Evolutionary conservation across 2,797 vertebrate genomes (phyloP), one percentile per base, ranked within the genome.

Genomic region (Nothura maculosa): DNA sequence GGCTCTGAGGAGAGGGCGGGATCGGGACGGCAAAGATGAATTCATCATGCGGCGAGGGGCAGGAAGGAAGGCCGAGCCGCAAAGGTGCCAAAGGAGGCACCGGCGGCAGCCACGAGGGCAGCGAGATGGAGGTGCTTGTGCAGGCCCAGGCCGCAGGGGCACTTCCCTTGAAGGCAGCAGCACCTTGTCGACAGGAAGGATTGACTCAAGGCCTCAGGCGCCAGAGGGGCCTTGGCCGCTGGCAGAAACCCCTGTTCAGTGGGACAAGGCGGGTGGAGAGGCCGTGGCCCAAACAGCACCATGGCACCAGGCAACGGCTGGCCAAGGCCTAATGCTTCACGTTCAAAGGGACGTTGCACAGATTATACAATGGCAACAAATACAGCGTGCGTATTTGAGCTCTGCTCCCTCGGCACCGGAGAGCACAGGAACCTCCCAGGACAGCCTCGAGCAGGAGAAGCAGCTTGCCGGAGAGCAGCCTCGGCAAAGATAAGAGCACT

Each of bases 211-310:
- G 93, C 96, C 94, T 96, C 96, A 58, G 87, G 84, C 87, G 82
- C 96, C 91, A 96, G 96, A 94, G 81, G 91, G 96, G 50, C 87
- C 92, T 92, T 36, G 60, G 74, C 89, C 85, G 69, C 88, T 95
- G 96, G 97, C 97, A 96, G 96, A 96, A 97, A 96, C 91, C 96
- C 93, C 94, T 97, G 95, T 93, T 96, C 95, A 22, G 0, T 70
- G 91, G 72, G 82, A 97, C 85, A 95, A 43, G 87, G 96, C 89
- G 94, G 57, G 42, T 15, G 42, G 42, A 43, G 42, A 43, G 42
- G 42, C 42, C 42, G 42, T 15, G 42, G 80, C 42, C 5, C 5
- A 42, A 92, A 90, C 80, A 61, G 95, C 89, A 78, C 67, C 34
- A 86, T 90, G 66, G 50, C 69, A 93, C 63, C 92, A 92, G 93